Conservation (phyloP, 1,140 invertebrate genomes). For the Aphaenogaster rudis region DNA sequence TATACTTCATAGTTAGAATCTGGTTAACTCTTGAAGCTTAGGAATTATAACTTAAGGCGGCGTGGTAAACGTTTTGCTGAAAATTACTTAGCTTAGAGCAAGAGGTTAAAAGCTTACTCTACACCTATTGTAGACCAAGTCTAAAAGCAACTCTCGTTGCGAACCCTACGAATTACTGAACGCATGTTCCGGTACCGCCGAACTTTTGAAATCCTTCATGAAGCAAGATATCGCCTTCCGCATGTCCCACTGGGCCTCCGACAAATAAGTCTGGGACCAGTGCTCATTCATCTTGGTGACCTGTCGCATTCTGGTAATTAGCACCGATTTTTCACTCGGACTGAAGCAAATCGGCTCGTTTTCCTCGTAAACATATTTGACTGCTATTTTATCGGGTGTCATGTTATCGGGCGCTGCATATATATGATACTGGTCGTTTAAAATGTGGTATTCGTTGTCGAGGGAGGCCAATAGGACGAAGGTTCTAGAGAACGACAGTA, state of each 20-base stretch:
- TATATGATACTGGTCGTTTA: constrained; percentile 83
- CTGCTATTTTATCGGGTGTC: constrained; percentile 58
- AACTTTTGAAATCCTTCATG: constrained; percentile 76
- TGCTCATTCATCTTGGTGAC: constrained; percentile 78
- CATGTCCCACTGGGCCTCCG: constrained; percentile 78
- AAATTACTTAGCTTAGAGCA: too few relatives aligned
- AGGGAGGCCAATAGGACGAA: constrained; percentile 77
- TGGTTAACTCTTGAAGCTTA: too few relatives aligned
- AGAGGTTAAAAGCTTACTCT: too few relatives aligned
- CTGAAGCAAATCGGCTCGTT: constrained; percentile 73
- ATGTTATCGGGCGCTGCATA: constrained; percentile 59
- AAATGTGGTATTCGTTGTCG: constrained; percentile 83
- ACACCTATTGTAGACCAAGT: too few relatives aligned
- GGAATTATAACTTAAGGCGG: too few relatives aligned
- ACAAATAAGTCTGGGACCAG: constrained; percentile 78
- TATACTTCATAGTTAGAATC: too few relatives aligned
- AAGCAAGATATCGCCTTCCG: constrained; percentile 79
- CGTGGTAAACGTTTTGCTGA: too few relatives aligned
- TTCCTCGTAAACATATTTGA: constrained; percentile 23
- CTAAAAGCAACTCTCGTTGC: not conserved
- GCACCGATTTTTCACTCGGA: constrained; percentile 75
- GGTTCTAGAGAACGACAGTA: constrained; percentile 81
- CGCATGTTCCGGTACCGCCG: constrained; percentile 72
- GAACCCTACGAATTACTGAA: constrained; percentile 57
- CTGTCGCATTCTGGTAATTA: constrained; percentile 73